Base-by-base conservation (phyloP, 2,113 vertebrate species). In the Vidua chalybeata region DNA sequence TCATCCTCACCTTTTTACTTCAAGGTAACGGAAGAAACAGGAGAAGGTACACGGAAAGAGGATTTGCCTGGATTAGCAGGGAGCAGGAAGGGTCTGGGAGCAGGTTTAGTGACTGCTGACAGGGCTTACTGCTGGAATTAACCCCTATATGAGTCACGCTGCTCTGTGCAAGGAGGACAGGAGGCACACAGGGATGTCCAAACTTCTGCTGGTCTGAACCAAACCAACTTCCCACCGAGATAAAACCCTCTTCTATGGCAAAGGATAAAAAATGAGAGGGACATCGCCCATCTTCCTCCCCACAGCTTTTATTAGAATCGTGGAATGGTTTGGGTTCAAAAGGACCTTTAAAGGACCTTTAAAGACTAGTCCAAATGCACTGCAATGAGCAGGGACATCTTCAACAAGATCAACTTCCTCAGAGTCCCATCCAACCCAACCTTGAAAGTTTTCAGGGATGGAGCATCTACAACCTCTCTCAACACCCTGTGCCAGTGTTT, bases 41-140 rank as follows among this genome's bases (percentile, higher is more conserved):
- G 52, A 69, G 41, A 87, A 91, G 67, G 85, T 61, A 76, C 3
- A n/a, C 8, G 15, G 54, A 84, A 95, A 95, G 94, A 90, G 74
- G 95, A 96, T 94, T 94, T 94, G 58, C 49, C 37, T 27, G 82
- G 84, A 94, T 96, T 91, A 96, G 54, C 58, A 69, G 37, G 73
- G 33, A 84, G 35, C 68, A 62, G 68, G 63, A 88, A 76, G 72
- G 56, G 27, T 16, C 27, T 88, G 64, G 45, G 77, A 86, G 49
- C 22, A 69, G 76, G 95, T 91, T 96, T 68, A 61, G 22, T 66
- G 90, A 41, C 69, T 13, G 74, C 73, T 96, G 87, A 72, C 69
- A 85, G 48, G 54, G 67, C 54, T 96, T 94, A 82, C 51, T 28
- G 11, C 6, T 49, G 58, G 71, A 89, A 89, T 95, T 87, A 90